Percentiles rank a stretch among this genome's conserved stretches.
phyloP scores from a whole-genome alignment of 2,113 vertebrate genomes.

The Callocephalon fimbriatum region DNA sequence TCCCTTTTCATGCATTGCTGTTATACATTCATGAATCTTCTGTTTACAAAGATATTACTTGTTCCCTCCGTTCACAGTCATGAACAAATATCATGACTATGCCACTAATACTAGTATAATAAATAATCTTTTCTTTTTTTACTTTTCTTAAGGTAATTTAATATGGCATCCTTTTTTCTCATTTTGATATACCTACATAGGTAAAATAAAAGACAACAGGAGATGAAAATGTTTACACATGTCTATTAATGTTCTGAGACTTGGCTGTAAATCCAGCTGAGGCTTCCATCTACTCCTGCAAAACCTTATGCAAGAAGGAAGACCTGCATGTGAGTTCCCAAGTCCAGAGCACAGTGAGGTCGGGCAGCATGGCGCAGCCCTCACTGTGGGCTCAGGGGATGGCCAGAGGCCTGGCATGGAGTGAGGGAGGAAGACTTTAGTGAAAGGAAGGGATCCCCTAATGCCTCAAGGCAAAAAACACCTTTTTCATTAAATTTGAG shows the following conservation, averaged over 20 bases:
- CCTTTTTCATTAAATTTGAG: not conserved
- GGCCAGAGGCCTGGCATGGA: not conserved
- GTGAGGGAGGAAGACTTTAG: not conserved
- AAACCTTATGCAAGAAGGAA: not conserved
- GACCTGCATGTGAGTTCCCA: rapidly evolving
- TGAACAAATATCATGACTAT: not conserved
- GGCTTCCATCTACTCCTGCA: not conserved
- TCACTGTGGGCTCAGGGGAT: not conserved
- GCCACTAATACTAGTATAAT: not conserved
- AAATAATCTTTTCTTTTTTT: not conserved
- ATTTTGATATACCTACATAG: not conserved
- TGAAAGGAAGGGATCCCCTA: not conserved
- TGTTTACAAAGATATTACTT: not conserved
- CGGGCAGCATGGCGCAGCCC: rapidly evolving
- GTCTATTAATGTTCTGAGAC: not conserved
- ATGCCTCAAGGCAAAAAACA: not conserved
- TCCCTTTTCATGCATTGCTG: not conserved
- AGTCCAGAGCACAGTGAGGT: rapidly evolving
- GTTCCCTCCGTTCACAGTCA: not conserved
- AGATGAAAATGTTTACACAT: rapidly evolving
- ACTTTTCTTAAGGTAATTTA: not conserved
- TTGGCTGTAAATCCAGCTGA: not conserved
- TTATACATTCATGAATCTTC: not conserved
- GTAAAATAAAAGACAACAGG: not conserved
- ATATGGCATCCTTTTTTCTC: not conserved